Base-by-base conservation (phyloP, 2,888 invertebrate species). In the Tortrix viridana region DNA sequence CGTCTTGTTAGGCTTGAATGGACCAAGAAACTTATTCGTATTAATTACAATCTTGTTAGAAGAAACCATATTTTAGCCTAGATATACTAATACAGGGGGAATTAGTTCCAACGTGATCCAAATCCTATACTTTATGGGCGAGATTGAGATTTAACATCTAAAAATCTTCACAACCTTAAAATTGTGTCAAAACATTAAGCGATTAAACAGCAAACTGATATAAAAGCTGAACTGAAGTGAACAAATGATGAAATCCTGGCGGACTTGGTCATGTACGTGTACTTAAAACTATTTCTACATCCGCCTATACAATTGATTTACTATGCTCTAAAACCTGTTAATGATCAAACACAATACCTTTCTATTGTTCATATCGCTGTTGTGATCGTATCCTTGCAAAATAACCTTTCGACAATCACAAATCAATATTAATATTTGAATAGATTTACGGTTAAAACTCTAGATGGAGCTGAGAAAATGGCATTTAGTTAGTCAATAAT, bases 361-460 rank as follows among this genome's bases (percentile, higher is more conserved):
- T n/a, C 32, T 22, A 53, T 61, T 61, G 61, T 61, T 44, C 49
- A 41, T n/a, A 22, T n/a, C 6, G 37, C 54, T 49, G 49, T 55
- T 61, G 61, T 61, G n/a, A 37, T 14, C 16, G 43, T n/a, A 54
- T 32, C 32, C 23, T 61, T 55, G 61, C 55, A 18, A 19, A 44
- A 49, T 55, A 37, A 44, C 54, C 55, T 55, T 37, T 54, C 60
- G 54, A 54, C 54, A 41, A 23, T 16, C 41, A 54, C 61, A 49
- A 61, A 49, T 44, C 43, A 16, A 16, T 44, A 43, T 49, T 55
- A 55, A 55, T 55, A 20, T 43, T 43, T 49, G 44, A 55, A 22
- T 55, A 61, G 49, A 41, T 22, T 41, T 41, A 41, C 41, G 41
- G n/a, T n/a, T 41, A 16, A n/a, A n/a, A n/a, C 16, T 41, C 41